phyloP scores from a whole-genome alignment of 1,140 invertebrate species.

The Choristoneura fumiferana region DNA sequence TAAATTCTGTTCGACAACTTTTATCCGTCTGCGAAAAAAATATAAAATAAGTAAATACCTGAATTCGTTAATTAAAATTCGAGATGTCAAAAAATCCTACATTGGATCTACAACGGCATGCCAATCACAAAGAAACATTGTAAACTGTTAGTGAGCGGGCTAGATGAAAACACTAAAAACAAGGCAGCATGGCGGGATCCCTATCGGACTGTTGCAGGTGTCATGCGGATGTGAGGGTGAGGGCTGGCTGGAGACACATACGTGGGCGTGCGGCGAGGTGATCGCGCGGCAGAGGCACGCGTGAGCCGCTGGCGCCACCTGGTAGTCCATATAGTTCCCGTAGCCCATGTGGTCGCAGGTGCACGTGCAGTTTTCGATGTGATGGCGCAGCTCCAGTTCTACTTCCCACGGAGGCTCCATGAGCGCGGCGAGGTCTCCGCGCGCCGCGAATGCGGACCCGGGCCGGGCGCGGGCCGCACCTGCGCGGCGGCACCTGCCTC shows the following conservation, averaged over 20 bases:
- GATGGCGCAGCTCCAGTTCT: constrained; percentile 86
- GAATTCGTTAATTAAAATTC: too few species aligned
- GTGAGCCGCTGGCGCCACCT: constrained; percentile 81
- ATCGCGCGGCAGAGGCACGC: constrained; percentile 72
- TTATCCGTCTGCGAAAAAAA: too few species aligned
- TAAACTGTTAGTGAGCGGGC: constrained; percentile 18
- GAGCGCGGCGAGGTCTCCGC: constrained; percentile 58
- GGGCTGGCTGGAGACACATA: constrained; percentile 51
- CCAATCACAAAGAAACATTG: constrained; percentile 17
- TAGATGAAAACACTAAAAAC: constrained; percentile 33
- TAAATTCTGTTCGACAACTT: too few species aligned
- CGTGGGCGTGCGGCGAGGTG: constrained; percentile 75
- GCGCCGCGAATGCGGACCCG: constrained; percentile 56
- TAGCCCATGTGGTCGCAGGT: constrained; percentile 95
- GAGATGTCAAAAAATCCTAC: too few species aligned
- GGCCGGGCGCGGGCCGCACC: constrained; percentile 63
- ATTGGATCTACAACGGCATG: neutral
- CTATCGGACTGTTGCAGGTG: constrained; percentile 39
- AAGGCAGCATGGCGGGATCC: constrained; percentile 40
- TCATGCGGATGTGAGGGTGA: constrained; percentile 21
- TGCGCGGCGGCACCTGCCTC: constrained; percentile 57
- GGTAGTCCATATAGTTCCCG: constrained; percentile 93
- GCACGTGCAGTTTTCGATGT: constrained; percentile 92
- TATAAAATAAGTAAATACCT: too few species aligned
- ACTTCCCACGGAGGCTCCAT: constrained; percentile 78